Percentiles rank a stretch among this genome's conserved stretches.
These are phyloP conservation scores for Budorcas taxicolor DNA, from an alignment of 2,113 vertebrate species.

Conservation along the genomic window DNA sequence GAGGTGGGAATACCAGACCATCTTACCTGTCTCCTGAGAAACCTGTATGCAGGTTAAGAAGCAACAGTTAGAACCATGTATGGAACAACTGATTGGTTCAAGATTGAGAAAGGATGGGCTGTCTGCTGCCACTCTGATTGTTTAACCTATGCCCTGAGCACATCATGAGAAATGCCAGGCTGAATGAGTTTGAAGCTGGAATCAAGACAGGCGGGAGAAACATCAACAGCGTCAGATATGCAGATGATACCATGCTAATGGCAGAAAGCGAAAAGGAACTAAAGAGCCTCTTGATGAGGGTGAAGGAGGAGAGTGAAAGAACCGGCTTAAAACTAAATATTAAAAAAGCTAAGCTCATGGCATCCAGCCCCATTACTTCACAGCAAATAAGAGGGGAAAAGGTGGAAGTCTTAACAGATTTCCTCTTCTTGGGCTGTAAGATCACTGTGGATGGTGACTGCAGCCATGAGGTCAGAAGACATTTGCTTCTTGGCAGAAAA, in stretches of 20 bases:
- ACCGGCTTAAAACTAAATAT: not conserved
- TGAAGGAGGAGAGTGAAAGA: not conserved
- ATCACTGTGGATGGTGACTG: not conserved
- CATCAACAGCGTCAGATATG: not conserved
- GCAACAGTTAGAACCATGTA: not conserved
- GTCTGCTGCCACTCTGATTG: not conserved
- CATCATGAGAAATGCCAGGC: not conserved
- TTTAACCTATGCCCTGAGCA: not conserved
- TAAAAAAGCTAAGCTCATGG: not conserved
- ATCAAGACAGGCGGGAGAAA: not conserved
- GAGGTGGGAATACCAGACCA: not conserved
- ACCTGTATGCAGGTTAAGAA: not conserved
- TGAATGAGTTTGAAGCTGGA: not conserved
- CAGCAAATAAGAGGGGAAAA: not conserved
- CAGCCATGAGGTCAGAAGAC: not conserved
- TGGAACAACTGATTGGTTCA: not conserved
- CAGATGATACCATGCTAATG: not conserved
- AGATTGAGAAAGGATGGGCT: not conserved
- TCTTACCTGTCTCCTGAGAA: not conserved
- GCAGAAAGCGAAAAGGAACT: not conserved
- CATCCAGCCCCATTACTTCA: not conserved
- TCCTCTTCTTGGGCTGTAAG: not conserved
- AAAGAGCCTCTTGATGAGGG: not conserved
- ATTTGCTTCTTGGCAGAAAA: not conserved
- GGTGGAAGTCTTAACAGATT: not conserved